A percentile compares a stretch with the other conserved stretches of the same genome.
Conservation (phyloP, 1,140 invertebrate genomes). For the Drosophila ironensis region DNA sequence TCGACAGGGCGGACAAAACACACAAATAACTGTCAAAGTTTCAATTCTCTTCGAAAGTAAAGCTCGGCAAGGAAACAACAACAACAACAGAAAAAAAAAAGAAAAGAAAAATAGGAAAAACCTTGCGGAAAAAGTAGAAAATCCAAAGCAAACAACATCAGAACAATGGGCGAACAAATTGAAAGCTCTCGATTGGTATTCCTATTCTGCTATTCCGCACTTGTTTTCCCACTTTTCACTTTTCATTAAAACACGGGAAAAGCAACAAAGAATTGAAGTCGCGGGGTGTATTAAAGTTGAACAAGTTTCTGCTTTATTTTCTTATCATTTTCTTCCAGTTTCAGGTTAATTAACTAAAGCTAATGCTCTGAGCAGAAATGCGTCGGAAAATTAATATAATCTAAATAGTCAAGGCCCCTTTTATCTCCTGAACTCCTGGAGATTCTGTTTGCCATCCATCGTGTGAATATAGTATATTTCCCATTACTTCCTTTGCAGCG, state of each 20-base stretch:
- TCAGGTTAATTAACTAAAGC: too few species aligned
- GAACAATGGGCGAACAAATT: slow-evolving; percentile 33
- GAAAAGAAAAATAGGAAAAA: neutral
- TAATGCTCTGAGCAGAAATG: too few species aligned
- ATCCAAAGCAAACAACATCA: slow-evolving; percentile 27
- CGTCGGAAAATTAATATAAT: too few species aligned
- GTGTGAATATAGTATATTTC: neutral
- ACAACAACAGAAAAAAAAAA: too few species aligned
- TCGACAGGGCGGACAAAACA: slow-evolving; percentile 25
- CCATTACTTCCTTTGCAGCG: neutral
- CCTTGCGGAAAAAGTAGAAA: neutral
- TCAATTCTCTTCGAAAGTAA: slow-evolving; percentile 28
- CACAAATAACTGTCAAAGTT: slow-evolving; percentile 48
- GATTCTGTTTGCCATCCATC: slow-evolving; percentile 3
- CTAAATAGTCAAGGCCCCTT: too few species aligned
- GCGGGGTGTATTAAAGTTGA: neutral
- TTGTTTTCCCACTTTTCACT: slow-evolving; percentile 1
- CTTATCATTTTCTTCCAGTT: too few species aligned
- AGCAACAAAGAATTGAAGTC: neutral
- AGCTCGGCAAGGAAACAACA: too few species aligned
- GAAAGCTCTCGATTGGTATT: slow-evolving; percentile 15
- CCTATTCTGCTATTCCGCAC: neutral
- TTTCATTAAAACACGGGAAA: slow-evolving; percentile 13
- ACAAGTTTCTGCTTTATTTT: too few species aligned
- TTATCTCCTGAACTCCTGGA: too few species aligned